A percentile compares a stretch with the other conserved stretches of the same genome.
phyloP scores from a whole-genome alignment of 2,888 invertebrate species.

The Lasioglossum pauxillum region DNA sequence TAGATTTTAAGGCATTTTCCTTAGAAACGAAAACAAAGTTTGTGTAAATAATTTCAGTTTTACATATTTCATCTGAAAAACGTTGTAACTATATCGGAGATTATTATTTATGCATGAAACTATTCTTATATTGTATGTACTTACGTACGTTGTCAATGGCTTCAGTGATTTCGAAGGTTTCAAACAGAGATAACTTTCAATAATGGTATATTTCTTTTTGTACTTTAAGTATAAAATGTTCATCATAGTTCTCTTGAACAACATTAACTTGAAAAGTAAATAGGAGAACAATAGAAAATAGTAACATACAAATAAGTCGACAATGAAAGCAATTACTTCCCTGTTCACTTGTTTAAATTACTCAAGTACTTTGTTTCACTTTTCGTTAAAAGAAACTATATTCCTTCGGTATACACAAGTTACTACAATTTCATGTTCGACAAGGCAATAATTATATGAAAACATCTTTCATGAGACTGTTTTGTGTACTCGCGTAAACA shows the following conservation, averaged over 20 bases:
- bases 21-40: background rate
- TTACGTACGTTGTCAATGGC: background rate
- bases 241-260: background rate
- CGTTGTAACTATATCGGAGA: background rate
- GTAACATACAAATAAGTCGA: background rate
- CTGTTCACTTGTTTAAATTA: background rate
- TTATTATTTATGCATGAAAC: conserved; percentile 28
- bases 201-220: background rate
- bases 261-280: background rate
- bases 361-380: background rate
- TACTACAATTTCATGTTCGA: background rate
- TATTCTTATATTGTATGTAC: conserved; percentile 28
- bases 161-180: background rate
- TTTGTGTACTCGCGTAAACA: conserved; percentile 19
- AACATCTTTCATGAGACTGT: conserved; percentile 18
- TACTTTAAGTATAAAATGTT: background rate
- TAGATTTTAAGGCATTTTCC: background rate
- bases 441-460: conserved; percentile 6
- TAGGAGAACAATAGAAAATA: background rate
- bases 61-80: background rate
- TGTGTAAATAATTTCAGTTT: background rate
- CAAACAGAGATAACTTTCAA: background rate
- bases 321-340: background rate
- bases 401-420: conserved; percentile 14
- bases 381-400: background rate